Evolutionary conservation across 2,797 vertebrate genomes (phyloP).

Genomic region (Luscinia megarhynchos): DNA sequence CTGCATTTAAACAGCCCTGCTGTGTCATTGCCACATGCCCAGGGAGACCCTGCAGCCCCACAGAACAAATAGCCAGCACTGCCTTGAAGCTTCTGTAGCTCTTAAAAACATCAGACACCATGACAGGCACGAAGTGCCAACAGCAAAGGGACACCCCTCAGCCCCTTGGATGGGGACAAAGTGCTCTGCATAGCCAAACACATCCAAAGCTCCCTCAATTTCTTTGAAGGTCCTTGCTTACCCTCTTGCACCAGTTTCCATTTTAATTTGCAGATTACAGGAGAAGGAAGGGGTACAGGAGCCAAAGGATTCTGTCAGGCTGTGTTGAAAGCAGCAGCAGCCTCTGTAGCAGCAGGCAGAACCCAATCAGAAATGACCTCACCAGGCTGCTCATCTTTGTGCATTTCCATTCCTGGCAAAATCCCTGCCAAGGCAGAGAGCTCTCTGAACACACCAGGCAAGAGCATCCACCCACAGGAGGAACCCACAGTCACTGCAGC

Average conservation of each 20-base stretch:
- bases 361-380: conserved; percentile 27
- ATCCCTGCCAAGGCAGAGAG: neutral
- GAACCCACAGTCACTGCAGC: neutral
- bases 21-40: rapidly evolving
- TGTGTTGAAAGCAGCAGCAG: conserved; percentile 28
- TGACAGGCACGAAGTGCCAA: neutral
- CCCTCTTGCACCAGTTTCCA: neutral
- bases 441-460: neutral
- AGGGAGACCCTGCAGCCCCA: neutral
- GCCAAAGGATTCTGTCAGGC: conserved; percentile 32
- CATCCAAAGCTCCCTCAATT: neutral
- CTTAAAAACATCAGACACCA: neutral
- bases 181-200: neutral
- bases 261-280: conserved; percentile 13
- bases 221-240: neutral
- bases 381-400: neutral
- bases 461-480: neutral
- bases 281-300: neutral
- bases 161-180: neutral
- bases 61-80: neutral
- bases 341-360: neutral
- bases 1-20: neutral
- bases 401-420: conserved; percentile 1
- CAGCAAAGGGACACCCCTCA: neutral
- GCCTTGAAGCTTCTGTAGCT: neutral